A percentile compares a stretch with the other conserved stretches of the same genome.
Conservation (phyloP, 2,113 vertebrate genomes). For the Rissa tridactyla region DNA sequence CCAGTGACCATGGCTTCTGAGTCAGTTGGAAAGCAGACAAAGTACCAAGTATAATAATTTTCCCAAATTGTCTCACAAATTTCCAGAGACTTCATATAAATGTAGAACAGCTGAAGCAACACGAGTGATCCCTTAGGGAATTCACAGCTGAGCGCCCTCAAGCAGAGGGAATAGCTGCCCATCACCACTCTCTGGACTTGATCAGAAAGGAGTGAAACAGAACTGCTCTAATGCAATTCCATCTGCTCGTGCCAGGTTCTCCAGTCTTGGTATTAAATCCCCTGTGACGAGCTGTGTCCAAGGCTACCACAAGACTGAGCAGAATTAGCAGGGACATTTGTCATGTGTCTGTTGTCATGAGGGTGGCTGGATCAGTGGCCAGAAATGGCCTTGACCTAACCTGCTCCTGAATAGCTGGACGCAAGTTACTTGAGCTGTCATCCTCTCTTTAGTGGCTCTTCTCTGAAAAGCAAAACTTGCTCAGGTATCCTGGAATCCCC, state of each 20-base stretch:
- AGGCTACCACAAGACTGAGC: constrained; percentile 25
- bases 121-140: constrained; percentile 7
- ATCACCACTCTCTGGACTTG: not conserved
- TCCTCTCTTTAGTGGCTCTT: not conserved
- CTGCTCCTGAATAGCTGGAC: not conserved
- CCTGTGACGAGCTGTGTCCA: not conserved
- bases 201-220: not conserved
- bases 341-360: not conserved
- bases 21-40: constrained; percentile 38
- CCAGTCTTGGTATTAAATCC: constrained; percentile 37
- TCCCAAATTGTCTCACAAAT: constrained; percentile 29
- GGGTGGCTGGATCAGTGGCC: not conserved
- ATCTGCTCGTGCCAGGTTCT: not conserved
- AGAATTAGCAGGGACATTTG: constrained; percentile 38
- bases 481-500: not conserved
- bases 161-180: constrained; percentile 18
- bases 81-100: constrained; percentile 34
- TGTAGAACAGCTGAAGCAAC: constrained; percentile 47
- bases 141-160: constrained; percentile 27
- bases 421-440: constrained; percentile 1
- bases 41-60: constrained; percentile 11
- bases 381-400: constrained; percentile 40
- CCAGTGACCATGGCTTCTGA: not conserved
- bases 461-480: not conserved
- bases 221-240: constrained; percentile 7